Evolutionary conservation across 2,888 invertebrate species (phyloP).

Genomic region (Drosophila recens): DNA sequence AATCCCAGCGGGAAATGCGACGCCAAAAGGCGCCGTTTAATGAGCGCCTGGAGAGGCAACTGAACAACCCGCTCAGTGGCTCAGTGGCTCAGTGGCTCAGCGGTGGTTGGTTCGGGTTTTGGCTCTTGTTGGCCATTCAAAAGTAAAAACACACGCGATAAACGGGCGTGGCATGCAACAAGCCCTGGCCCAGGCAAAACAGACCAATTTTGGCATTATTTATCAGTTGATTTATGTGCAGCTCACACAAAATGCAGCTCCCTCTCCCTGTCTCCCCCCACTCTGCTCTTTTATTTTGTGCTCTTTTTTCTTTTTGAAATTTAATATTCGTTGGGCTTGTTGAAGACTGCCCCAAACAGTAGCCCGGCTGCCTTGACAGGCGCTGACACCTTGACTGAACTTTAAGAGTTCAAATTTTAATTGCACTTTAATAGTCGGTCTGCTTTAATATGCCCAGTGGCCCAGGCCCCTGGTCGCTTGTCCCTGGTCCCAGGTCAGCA

Average conservation of each 20-base stretch:
- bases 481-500: constrained; percentile 18
- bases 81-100: constrained; percentile 6
- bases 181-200: constrained; percentile 9
- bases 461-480: constrained; percentile 23
- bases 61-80: constrained; percentile 17
- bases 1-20: constrained; percentile 78
- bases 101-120: constrained; percentile 15
- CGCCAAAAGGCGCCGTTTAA: constrained; percentile 73
- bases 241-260: constrained; percentile 38
- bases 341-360: constrained; percentile 53
- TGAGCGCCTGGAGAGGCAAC: constrained; percentile 72
- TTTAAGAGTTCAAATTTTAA: constrained; percentile 67
- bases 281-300: constrained; percentile 19
- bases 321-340: constrained; percentile 66
- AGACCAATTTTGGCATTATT: constrained; percentile 62
- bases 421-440: constrained; percentile 73
- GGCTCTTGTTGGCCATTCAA: constrained; percentile 10
- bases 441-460: constrained; percentile 73
- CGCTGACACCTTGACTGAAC: constrained; percentile 79
- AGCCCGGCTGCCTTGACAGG: constrained; percentile 71
- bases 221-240: constrained; percentile 72
- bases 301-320: constrained; percentile 61
- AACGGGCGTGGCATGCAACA: constrained; percentile 70
- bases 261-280: constrained; percentile 15
- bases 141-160: constrained; percentile 65